Conservation (phyloP, 2,888 invertebrate species). For the Unio delphinus region DNA sequence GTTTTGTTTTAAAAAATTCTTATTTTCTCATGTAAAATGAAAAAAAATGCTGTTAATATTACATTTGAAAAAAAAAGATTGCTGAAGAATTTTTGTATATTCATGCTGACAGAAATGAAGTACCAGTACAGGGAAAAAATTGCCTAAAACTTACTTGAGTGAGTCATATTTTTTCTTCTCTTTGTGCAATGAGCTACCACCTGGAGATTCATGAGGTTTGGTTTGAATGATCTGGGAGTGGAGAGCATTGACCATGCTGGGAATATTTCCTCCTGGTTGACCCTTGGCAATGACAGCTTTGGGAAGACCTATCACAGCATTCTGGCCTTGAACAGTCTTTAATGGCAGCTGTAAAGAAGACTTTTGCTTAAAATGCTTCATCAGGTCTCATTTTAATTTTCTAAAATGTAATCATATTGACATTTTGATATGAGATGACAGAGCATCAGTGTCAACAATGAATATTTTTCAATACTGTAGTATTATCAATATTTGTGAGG, state of each 20-base stretch:
- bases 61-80: no score
- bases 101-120: no score
- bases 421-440: no score
- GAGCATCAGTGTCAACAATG: no score
- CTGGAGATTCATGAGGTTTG: conserved; percentile 24
- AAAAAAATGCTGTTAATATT: no score
- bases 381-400: neutral
- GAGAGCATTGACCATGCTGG: conserved; percentile 64
- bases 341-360: no score
- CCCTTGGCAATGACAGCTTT: conserved; percentile 17
- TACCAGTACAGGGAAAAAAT: no score
- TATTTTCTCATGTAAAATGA: no score
- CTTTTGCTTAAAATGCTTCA: neutral
- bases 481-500: no score
- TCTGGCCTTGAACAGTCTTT: neutral
- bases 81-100: no score
- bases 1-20: no score
- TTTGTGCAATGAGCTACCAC: conserved; percentile 38
- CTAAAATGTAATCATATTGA: neutral
- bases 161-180: conserved; percentile 66
- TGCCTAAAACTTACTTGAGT: conserved; percentile 55
- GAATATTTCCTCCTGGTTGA: conserved; percentile 23
- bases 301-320: conserved; percentile 10
- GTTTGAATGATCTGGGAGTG: conserved; percentile 29
- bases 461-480: no score